Conservation (phyloP, 2,888 invertebrate species). For the Trichogramma dendrolimi region DNA sequence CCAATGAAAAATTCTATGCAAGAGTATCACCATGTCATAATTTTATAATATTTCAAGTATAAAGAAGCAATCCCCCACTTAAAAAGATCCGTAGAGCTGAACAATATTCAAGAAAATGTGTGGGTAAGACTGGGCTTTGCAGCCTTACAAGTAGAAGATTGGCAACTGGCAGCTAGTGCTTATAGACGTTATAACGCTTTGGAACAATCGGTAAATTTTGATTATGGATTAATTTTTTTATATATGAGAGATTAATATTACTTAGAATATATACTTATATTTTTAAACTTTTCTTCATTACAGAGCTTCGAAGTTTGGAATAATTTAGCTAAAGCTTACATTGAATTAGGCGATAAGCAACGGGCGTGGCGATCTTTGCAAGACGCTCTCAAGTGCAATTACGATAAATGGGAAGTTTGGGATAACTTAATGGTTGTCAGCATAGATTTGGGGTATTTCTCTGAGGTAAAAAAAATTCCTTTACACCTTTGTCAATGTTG, state of each 20-base stretch:
- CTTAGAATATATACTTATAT: background rate
- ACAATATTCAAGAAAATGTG: constrained; percentile 79
- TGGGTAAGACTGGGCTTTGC: constrained; percentile 86
- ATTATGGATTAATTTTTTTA: background rate
- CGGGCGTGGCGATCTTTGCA: constrained; percentile 80
- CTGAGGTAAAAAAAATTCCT: constrained; percentile 57
- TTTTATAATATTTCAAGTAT: constrained; percentile 56
- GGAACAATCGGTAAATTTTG: constrained; percentile 62
- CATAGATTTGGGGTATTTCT: constrained; percentile 79
- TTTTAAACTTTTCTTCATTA: constrained; percentile 48
- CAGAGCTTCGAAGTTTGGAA: constrained; percentile 96
- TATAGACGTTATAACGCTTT: constrained; percentile 82
- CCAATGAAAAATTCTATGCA: constrained; percentile 2
- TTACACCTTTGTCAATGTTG: too few relatives aligned
- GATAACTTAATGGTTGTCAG: constrained; percentile 89
- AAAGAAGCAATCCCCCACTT: constrained; percentile 75
- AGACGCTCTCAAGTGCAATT: constrained; percentile 88
- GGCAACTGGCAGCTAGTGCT: constrained; percentile 78
- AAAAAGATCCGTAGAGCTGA: constrained; percentile 77
- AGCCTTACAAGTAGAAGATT: constrained; percentile 71
- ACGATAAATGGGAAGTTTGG: constrained; percentile 93
- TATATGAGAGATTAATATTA: background rate
- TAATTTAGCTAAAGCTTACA: constrained; percentile 90
- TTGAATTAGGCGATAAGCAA: constrained; percentile 79
- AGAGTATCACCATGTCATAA: constrained; percentile 4